A percentile compares a stretch with the other conserved stretches of the same genome.
Evolutionary conservation across 2,797 vertebrate species (phyloP).

Genomic region (Thalassophryne amazonica): DNA sequence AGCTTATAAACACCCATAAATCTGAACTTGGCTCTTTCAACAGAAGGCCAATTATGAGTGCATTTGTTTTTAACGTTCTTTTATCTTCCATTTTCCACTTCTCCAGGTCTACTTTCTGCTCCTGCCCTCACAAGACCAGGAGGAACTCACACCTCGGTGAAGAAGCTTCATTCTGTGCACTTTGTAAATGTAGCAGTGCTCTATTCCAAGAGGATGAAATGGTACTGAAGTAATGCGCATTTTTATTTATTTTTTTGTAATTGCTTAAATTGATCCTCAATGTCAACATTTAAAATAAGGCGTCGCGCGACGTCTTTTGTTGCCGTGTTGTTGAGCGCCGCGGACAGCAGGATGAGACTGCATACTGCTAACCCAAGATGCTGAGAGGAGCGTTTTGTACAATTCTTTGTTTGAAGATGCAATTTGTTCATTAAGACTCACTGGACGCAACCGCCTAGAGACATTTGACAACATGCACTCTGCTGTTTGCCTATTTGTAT

Average conservation of each 20-base stretch:
- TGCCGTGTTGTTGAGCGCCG: slow-evolving; percentile 41
- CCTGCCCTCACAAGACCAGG: slow-evolving; percentile 49
- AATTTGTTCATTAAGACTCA: slow-evolving; percentile 9
- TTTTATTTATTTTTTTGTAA: too few species aligned
- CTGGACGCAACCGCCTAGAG: slow-evolving; percentile 17
- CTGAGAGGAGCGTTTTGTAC: background rate
- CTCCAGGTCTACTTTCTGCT: slow-evolving; percentile 43
- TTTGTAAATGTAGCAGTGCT: slow-evolving; percentile 69
- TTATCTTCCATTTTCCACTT: background rate
- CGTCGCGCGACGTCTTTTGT: slow-evolving; percentile 29
- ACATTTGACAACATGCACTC: slow-evolving; percentile 5
- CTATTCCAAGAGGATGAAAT: slow-evolving; percentile 39
- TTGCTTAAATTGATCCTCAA: slow-evolving; percentile 42
- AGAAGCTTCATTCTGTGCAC: slow-evolving; percentile 59
- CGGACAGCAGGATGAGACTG: slow-evolving; percentile 46
- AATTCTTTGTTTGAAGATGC: slow-evolving; percentile 15
- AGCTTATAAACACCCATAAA: slow-evolving; percentile 13
- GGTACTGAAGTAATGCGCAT: slow-evolving; percentile 32
- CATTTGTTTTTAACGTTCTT: slow-evolving; percentile 9
- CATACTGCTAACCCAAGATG: slow-evolving; percentile 16
- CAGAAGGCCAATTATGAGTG: background rate
- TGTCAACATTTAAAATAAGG: slow-evolving; percentile 44
- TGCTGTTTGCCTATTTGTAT: slow-evolving; percentile 25
- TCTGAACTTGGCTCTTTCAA: background rate
- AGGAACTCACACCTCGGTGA: slow-evolving; percentile 66